phyloP scores from a whole-genome alignment of 2,888 invertebrate genomes.

The Oligia fasciuncula region DNA sequence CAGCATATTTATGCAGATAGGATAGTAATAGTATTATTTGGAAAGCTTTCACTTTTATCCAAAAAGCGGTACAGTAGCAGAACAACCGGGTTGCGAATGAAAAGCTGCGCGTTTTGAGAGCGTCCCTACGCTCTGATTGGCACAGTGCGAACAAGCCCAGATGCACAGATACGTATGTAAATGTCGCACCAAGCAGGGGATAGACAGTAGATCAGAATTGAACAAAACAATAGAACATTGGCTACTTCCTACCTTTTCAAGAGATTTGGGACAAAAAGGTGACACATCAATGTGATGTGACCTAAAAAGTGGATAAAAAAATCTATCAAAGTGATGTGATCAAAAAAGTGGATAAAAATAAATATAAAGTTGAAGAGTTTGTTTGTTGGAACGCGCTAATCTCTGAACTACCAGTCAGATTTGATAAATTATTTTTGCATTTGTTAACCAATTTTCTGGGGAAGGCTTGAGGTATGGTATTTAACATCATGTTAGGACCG shows the following conservation, averaged over 20 bases:
- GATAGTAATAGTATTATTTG: conserved; percentile 14
- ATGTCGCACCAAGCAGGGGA: conserved; percentile 23
- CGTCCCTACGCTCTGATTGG: conserved; percentile 70
- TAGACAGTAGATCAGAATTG: conserved; percentile 25
- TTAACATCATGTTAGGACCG: neutral
- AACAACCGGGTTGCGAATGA: conserved; percentile 56
- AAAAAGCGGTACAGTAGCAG: conserved; percentile 27
- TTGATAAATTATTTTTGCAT: neutral
- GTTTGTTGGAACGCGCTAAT: neutral
- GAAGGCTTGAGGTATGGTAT: neutral
- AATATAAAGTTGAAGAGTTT: neutral
- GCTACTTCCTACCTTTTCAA: neutral
- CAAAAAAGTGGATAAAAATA: neutral
- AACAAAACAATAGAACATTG: conserved; percentile 1
- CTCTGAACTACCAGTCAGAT: neutral
- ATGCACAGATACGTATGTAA: conserved; percentile 66
- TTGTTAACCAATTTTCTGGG: neutral
- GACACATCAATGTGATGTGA: no score
- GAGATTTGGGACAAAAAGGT: neutral
- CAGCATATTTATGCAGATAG: conserved; percentile 16
- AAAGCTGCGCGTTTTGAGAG: conserved; percentile 60
- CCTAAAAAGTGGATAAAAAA: neutral
- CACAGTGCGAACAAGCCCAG: conserved; percentile 66
- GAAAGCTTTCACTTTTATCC: conserved; percentile 57
- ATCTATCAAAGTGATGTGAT: no score